Conservation (phyloP, 2,113 vertebrate genomes). For the Alligator mississippiensis region DNA sequence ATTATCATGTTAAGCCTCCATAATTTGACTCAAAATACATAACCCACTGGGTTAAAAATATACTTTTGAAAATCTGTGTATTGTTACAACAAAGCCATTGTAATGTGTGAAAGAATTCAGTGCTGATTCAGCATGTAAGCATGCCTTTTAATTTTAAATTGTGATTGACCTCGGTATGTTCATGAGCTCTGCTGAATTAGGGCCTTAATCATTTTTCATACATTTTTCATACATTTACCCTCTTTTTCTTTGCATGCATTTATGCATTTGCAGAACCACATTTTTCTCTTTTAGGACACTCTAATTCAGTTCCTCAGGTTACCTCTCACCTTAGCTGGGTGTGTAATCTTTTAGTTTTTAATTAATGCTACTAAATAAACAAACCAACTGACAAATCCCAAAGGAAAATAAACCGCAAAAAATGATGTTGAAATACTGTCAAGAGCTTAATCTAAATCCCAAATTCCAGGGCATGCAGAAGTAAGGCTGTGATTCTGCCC, state of each 20-base stretch:
- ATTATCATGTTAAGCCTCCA: not conserved
- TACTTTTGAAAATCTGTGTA: slow-evolving; percentile 4
- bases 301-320: slow-evolving; percentile 39
- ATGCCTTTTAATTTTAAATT: not conserved
- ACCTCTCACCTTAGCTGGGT: slow-evolving; percentile 34
- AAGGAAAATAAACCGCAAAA: slow-evolving; percentile 39
- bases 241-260: not conserved
- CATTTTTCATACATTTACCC: not conserved
- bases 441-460: not conserved
- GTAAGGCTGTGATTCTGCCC: not conserved
- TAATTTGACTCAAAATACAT: not conserved
- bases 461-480: slow-evolving; percentile 4
- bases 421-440: slow-evolving; percentile 48
- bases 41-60: not conserved
- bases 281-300: slow-evolving; percentile 43
- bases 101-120: slow-evolving; percentile 32
- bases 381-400: slow-evolving; percentile 67
- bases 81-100: not conserved
- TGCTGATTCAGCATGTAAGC: not conserved
- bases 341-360: slow-evolving; percentile 62
- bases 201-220: not conserved
- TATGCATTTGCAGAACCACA: slow-evolving; percentile 29
- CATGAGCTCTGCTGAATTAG: not conserved
- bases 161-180: not conserved
- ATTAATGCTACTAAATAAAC: slow-evolving; percentile 66